phyloP scores from a whole-genome alignment of 2,797 vertebrate species.

The Squalus acanthias region DNA sequence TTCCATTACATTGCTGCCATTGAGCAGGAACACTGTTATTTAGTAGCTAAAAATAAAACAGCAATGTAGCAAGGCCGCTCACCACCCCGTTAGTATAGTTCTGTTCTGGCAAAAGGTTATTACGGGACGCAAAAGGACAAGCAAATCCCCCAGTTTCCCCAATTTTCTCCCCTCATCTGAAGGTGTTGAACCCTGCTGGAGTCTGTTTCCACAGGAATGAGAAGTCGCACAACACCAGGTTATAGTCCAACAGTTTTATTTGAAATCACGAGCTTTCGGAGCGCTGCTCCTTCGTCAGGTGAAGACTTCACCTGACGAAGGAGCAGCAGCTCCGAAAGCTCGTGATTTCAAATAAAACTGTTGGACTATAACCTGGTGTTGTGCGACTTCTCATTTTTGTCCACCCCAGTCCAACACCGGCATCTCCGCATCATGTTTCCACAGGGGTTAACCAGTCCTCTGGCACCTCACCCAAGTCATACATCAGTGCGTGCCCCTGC shows the following conservation, averaged over 20 bases:
- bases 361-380: too few species aligned
- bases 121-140: background rate
- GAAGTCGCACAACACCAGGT: too few species aligned
- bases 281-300: too few species aligned
- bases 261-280: too few species aligned
- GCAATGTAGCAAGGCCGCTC: background rate
- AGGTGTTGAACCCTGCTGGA: background rate
- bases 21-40: background rate
- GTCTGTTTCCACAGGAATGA: background rate
- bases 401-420: too few species aligned
- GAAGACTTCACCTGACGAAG: too few species aligned
- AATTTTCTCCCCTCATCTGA: background rate
- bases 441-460: background rate
- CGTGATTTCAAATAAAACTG: too few species aligned
- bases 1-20: background rate
- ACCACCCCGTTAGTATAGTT: background rate
- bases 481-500: background rate
- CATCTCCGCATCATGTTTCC: too few species aligned
- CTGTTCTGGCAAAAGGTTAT: background rate
- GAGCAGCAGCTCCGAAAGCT: too few species aligned
- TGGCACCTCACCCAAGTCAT: background rate
- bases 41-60: background rate
- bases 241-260: too few species aligned
- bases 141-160: background rate
- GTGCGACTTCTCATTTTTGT: too few species aligned